These are phyloP conservation scores for Pterostichus madidus DNA, from an alignment of 2,888 invertebrate species.

Conservation along the genomic window DNA sequence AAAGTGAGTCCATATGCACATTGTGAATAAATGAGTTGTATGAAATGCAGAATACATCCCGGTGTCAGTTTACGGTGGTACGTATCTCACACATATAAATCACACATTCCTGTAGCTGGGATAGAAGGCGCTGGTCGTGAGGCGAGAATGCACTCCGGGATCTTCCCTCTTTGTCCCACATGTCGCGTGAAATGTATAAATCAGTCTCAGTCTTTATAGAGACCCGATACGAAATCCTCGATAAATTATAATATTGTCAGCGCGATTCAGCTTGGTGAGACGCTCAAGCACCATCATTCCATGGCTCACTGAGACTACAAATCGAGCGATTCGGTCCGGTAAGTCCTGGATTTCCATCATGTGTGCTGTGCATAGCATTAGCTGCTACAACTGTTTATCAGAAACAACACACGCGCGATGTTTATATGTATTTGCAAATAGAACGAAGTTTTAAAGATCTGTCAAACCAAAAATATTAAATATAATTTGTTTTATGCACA, in stretches of 20 bases:
- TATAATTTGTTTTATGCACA: no score
- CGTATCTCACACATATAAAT: constrained; percentile 53
- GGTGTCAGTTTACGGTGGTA: constrained; percentile 36
- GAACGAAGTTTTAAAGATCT: no score
- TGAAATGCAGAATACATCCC: neutral
- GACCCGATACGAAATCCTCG: constrained; percentile 71
- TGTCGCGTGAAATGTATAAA: constrained; percentile 62
- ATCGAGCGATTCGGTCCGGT: neutral
- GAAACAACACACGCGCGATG: no score
- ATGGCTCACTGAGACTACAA: neutral
- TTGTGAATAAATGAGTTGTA: neutral
- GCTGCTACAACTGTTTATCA: no score
- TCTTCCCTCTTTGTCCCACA: constrained; percentile 46
- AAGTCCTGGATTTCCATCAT: no score
- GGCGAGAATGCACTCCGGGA: constrained; percentile 58
- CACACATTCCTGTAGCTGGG: constrained; percentile 60
- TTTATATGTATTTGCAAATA: no score
- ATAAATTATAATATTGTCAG: constrained; percentile 74
- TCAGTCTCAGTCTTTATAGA: constrained; percentile 63
- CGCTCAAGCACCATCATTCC: no score
- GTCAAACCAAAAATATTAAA: no score
- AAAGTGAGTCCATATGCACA: neutral
- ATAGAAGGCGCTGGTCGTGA: constrained; percentile 39
- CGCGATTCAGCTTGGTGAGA: constrained; percentile 69
- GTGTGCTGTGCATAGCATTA: no score